Evolutionary conservation across 1,140 invertebrate species (phyloP).

Genomic region (Drosophila sp.): DNA sequence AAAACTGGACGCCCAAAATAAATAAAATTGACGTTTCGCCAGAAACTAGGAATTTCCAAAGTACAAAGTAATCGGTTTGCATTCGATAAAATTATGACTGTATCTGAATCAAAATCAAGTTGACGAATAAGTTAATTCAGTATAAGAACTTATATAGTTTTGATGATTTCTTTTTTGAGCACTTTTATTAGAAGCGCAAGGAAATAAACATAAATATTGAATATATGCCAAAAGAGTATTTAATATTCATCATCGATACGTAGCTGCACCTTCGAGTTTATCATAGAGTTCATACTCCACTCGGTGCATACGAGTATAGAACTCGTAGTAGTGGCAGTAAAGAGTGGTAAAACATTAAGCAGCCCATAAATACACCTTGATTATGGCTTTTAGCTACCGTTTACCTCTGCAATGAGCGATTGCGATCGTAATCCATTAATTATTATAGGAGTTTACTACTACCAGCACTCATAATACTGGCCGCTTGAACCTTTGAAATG

Average conservation of each 20-base stretch:
- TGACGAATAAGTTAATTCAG: too few relatives aligned
- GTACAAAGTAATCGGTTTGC: too few relatives aligned
- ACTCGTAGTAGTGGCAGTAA: conserved; percentile 33
- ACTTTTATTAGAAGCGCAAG: too few relatives aligned
- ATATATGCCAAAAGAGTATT: background rate
- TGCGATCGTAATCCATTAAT: conserved; percentile 75
- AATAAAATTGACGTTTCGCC: too few relatives aligned
- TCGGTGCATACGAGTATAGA: too few relatives aligned
- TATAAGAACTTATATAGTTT: too few relatives aligned
- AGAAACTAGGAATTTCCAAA: too few relatives aligned
- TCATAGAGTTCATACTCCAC: conserved; percentile 23
- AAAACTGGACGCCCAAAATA: too few relatives aligned
- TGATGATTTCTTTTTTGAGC: too few relatives aligned
- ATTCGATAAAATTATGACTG: too few relatives aligned
- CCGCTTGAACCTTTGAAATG: conserved; percentile 34
- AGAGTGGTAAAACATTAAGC: conserved; percentile 50
- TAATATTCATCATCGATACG: background rate
- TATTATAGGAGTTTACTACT: conserved; percentile 58
- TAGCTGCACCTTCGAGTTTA: background rate
- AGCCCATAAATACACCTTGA: conserved; percentile 67
- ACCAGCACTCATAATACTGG: conserved; percentile 24
- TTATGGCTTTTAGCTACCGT: conserved; percentile 78
- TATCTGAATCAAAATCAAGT: too few relatives aligned
- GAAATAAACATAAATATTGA: too few relatives aligned
- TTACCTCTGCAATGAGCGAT: conserved; percentile 53